phyloP scores from a whole-genome alignment of 2,888 invertebrate genomes.

The Cheilosia urbana region DNA sequence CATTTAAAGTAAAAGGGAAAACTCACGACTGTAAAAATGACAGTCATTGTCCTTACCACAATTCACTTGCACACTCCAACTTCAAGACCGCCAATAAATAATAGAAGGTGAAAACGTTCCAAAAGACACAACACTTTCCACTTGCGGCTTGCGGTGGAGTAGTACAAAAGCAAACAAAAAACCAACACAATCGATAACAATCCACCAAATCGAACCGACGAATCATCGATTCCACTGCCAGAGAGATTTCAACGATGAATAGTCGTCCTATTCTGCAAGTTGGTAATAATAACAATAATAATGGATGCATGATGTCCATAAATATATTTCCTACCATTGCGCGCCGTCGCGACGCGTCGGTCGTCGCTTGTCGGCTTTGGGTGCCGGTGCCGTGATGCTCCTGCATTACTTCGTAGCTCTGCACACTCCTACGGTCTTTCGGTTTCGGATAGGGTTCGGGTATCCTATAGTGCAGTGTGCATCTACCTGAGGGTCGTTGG shows the following conservation, averaged over 20 bases:
- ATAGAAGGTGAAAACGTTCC: constrained; percentile 72
- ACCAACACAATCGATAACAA: constrained; percentile 65
- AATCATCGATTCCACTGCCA: constrained; percentile 58
- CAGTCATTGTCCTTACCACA: constrained; percentile 44
- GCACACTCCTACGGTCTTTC: constrained; percentile 5
- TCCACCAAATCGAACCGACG: constrained; percentile 55
- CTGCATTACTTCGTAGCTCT: constrained; percentile 24
- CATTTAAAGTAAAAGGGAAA: constrained; percentile 56
- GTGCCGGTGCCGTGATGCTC: constrained; percentile 29
- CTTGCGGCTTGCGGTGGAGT: constrained; percentile 25
- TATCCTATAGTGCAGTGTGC: constrained; percentile 38
- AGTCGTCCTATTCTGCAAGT: constrained; percentile 63
- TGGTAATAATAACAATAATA: constrained; percentile 74
- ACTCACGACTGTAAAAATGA: constrained; percentile 44
- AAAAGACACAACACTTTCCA: constrained; percentile 64
- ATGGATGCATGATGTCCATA: constrained; percentile 73
- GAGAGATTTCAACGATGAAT: constrained; percentile 63
- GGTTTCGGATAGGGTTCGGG: background rate
- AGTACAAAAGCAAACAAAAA: constrained; percentile 35
- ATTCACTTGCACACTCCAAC: constrained; percentile 48
- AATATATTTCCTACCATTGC: constrained; percentile 54
- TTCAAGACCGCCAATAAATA: constrained; percentile 59
- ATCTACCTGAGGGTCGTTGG: constrained; percentile 66
- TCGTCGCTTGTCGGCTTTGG: constrained; percentile 6
- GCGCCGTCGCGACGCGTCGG: constrained; percentile 6